Conservation (phyloP, 2,797 vertebrate species). For the Tapera naevia region DNA sequence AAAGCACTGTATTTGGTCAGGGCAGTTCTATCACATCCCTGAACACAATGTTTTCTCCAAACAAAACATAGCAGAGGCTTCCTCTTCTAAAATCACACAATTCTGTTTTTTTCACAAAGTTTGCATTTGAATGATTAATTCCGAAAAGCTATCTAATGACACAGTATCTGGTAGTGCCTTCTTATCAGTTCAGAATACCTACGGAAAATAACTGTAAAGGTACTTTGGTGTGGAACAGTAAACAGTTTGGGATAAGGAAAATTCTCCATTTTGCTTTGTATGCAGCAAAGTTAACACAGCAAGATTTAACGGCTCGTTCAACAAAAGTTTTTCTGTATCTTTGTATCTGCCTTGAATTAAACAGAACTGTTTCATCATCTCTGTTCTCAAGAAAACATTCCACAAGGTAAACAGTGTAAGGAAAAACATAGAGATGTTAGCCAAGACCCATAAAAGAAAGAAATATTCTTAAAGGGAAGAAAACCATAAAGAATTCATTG, state of each 20-base stretch:
- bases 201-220: conserved; percentile 48
- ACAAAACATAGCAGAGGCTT: background rate
- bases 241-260: conserved; percentile 32
- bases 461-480: conserved; percentile 35
- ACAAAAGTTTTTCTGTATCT: conserved; percentile 31
- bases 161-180: conserved; percentile 10
- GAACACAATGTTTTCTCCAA: background rate
- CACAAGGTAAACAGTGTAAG: conserved; percentile 33
- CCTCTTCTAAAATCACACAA: conserved; percentile 29
- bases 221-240: conserved; percentile 67
- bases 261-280: conserved; percentile 41
- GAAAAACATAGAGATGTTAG: conserved; percentile 49
- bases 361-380: conserved; percentile 22
- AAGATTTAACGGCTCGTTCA: conserved; percentile 30
- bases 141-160: conserved; percentile 36
- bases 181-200: conserved; percentile 47
- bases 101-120: conserved; percentile 49
- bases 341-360: conserved; percentile 51
- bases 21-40: background rate
- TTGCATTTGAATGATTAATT: conserved; percentile 40
- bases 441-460: conserved; percentile 63
- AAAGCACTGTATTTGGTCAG: background rate
- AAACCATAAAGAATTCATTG: conserved; percentile 30
- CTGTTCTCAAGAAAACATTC: conserved; percentile 55
- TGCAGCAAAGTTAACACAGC: conserved; percentile 14